Evolutionary conservation across 2,797 vertebrate genomes (phyloP), one percentile per base, ranked within the genome.

Genomic region (Amphiprion clarkii): DNA sequence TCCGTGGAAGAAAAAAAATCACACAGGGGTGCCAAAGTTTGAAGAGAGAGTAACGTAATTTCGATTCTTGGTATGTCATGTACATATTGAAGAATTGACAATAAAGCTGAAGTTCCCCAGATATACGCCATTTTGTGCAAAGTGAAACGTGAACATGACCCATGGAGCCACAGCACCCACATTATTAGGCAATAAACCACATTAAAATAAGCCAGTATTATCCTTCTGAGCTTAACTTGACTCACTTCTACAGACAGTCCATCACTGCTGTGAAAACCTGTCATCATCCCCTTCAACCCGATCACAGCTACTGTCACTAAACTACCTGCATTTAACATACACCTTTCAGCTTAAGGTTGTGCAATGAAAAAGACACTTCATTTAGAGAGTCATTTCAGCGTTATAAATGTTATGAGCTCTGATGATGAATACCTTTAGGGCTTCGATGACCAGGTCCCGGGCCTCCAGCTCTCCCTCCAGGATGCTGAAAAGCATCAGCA

Each of bases 401-500:
- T 48, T 29, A 12, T n/a, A 58, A 52, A 53, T 4, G 31, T 61
- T 39, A 58, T 12, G 33, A 68, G 64, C 12, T 83, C 7, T 4
- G 7, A 14, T 63, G 54, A 67, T 14, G 12, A 21, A n/a, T 91
- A 95, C 94, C 92, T 89, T 94, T 16, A 95, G 88, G 53, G 94
- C 90, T 46, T 95, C 93, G 13, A 95, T 95, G 91, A 95, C 93
- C 58, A 95, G 82, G 86, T 95, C 95, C 46, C 94, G 88, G 16
- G 95, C 95, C 86, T 95, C 94, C 89, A 95, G 89, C 81, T 95
- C 95, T 83, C 95, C 95, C 64, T 95, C 94, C 84, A 95, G 87
- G 82, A 95, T 88, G 76, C 95, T 95, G 86, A 95, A 95, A 54
- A 95, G 94, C 88, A 93, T 93, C 86, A 95, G 89, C 86, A 95